Base-by-base conservation (phyloP, 1,140 invertebrate species). In the Brachionus angularis region DNA sequence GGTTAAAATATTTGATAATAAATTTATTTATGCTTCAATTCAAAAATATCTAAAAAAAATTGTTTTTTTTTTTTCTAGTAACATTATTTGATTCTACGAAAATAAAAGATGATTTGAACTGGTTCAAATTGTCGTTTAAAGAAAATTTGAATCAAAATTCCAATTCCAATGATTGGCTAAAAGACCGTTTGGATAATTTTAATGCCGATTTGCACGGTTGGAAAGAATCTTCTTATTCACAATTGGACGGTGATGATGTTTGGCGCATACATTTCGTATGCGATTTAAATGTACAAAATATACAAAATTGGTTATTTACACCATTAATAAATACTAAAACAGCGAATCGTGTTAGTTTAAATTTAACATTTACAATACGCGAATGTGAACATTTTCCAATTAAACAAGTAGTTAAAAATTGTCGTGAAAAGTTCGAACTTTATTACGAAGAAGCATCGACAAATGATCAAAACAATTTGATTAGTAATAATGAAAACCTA, bases 181-280 rank as follows among this genome's bases (percentile, higher is more conserved):
- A 67, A 67, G 47, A 50, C 2, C 25, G 18, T 8, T 16, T 67
- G n/a, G n/a, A n/a, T 33, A 67, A 67, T 5, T 67, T 42, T 18
- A 67, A 29, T 21, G 34, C 42, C 2, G 62, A 67, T 47, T 47
- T 34, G 18, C 31, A 47, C 25, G 62, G 62, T 23, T 67, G 62
- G 62, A 67, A 67, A 67, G 62, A 67, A 16, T 47, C 42, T 2
- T 47, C 39, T 14, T 67, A 29, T 47, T 67, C 62, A 2, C 36
- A 29, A 47, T 47, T 29, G 3, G 47, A 33, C 18, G 62, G 62
- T 12, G 62, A 67, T 16, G 62, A 67, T 47, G 62, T 70, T 4
- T 70, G 67, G 67, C 47, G 67, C 16, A 70, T 50, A 39, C 67
- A 70, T 34, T 70, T 50, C 36, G 67, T 70, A 10, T 70, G 67